Base-by-base conservation (phyloP, 2,113 vertebrate species). In the Mesembrinibis cayennensis region DNA sequence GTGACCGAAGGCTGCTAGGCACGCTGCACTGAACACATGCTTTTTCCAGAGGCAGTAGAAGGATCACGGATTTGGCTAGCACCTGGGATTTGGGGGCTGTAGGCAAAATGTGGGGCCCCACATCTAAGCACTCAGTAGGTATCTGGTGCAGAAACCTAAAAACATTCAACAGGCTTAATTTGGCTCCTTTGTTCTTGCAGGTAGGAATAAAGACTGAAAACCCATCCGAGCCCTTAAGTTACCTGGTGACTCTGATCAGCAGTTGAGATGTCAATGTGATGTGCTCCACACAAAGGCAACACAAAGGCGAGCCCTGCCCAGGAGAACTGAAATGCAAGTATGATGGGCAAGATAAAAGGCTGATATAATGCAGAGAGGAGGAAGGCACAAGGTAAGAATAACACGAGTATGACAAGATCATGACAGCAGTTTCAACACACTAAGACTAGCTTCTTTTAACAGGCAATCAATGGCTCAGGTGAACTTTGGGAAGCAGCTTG, bases 291-390 rank as follows among this genome's bases (percentile, higher is more conserved):
- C 22, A 87, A 93, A 94, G 70, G 80, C 76, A 78, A 77, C 45
- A 70, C 78, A 90, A 89, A 91, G 84, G 93, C 79, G 66, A 95
- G 88, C 87, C 92, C 84, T 93, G 71, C 93, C 92, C 62, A 82
- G 87, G 78, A 94, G 93, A 96, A 72, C n/a, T 86, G 87, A 88
- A 93, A 87, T 47, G 47, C 40, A 69, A 26, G 58, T 27, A 3
- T 45, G 93, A 94, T 90, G 92, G 84, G 95, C 38, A 27, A 95
- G 95, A 96, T 92, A 96, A 95, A 94, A 95, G 55, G n/a, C 47
- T 83, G 85, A 86, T 81, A 89, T 5, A 66, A 80, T 9, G 76
- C 42, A 70, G 74, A 87, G 45, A 89, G 59, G 32, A 90, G 82
- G 67, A 87, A 94, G 82, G 87, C 82, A 82, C 18, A 34, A 88